phyloP scores from a whole-genome alignment of 2,888 invertebrate species.

The Sycophila texana region DNA sequence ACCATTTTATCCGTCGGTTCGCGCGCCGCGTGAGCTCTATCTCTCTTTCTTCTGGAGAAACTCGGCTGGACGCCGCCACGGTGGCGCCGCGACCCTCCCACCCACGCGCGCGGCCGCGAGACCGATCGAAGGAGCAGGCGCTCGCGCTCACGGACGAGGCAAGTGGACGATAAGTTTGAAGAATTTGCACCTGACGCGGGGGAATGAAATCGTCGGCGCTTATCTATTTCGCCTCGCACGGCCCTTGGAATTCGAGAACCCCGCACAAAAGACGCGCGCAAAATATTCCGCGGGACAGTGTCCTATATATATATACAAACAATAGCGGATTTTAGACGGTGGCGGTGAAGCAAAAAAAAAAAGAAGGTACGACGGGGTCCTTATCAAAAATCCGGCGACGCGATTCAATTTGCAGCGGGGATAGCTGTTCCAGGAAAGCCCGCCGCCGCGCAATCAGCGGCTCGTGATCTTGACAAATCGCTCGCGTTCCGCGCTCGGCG shows the following conservation, averaged over 20 bases:
- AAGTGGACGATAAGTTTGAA: conserved; percentile 62
- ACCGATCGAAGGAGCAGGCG: conserved; percentile 47
- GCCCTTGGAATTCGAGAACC: background rate
- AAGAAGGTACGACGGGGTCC: background rate
- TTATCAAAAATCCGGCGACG: conserved; percentile 34
- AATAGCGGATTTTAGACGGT: too few relatives aligned
- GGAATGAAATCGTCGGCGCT: conserved; percentile 23
- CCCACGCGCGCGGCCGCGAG: conserved; percentile 61
- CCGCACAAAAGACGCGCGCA: background rate
- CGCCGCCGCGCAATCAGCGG: conserved; percentile 38
- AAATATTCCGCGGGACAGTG: too few relatives aligned
- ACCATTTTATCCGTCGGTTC: conserved; percentile 36
- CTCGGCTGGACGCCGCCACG: conserved; percentile 68
- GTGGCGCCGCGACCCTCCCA: conserved; percentile 70
- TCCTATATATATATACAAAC: too few relatives aligned
- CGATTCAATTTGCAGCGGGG: conserved; percentile 36
- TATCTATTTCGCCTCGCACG: background rate
- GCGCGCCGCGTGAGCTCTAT: conserved; percentile 42
- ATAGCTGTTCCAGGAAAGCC: background rate
- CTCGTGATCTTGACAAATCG: conserved; percentile 55
- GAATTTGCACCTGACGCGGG: conserved; percentile 68
- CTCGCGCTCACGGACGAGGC: background rate
- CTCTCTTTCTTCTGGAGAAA: conserved; percentile 52
- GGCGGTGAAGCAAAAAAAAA: too few relatives aligned
- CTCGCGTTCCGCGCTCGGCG: conserved; percentile 18